Conservation (phyloP, 2,113 vertebrate genomes). For the Etheostoma spectabile region DNA sequence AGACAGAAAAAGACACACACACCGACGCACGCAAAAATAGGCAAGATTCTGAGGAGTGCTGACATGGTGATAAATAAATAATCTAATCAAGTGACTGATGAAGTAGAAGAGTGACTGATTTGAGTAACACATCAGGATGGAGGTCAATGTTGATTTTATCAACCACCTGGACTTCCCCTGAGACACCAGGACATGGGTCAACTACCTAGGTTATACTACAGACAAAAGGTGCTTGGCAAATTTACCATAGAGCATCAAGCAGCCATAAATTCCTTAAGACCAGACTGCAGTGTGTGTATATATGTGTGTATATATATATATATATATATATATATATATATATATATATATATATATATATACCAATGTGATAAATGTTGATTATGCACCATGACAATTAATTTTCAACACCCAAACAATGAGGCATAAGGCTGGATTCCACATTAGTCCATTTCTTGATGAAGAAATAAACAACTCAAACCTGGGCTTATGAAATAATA, state of each 20-base stretch:
- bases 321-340: no score
- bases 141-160: slow-evolving; percentile 63
- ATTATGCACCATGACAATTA: neutral
- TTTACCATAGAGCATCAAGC: neutral
- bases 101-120: slow-evolving; percentile 64
- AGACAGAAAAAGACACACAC: neutral
- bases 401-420: neutral
- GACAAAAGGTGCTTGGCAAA: neutral
- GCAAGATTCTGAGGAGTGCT: neutral
- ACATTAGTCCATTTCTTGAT: neutral
- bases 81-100: slow-evolving; percentile 68
- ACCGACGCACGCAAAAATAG: no score
- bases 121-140: slow-evolving; percentile 44
- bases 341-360: no score
- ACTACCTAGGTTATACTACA: slow-evolving; percentile 1
- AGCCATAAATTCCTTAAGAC: neutral
- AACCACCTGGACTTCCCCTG: slow-evolving; percentile 17
- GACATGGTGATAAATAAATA: slow-evolving; percentile 57
- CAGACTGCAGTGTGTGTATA: neutral
- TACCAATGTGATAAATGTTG: neutral
- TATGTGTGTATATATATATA: no score
- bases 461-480: neutral
- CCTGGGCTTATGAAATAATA: neutral
- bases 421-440: neutral
- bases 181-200: slow-evolving; percentile 17